These are phyloP conservation scores for Muschampia plurimacula DNA, from an alignment of 2,888 invertebrate genomes.

Conservation along the genomic window DNA sequence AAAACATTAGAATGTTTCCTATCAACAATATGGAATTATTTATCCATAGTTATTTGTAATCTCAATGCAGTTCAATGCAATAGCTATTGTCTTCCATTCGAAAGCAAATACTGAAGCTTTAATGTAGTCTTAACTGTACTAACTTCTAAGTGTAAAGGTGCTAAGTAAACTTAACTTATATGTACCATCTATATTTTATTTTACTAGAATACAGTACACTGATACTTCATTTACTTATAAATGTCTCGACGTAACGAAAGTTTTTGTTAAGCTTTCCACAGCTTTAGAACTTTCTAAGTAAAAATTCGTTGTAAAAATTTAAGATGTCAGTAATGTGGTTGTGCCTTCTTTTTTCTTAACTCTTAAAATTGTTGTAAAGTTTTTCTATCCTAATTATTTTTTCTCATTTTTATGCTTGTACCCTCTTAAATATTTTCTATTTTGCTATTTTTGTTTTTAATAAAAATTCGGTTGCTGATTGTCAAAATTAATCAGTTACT, in stretches of 20 bases:
- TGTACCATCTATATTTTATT: slow-evolving; percentile 9
- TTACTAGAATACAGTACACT: not conserved
- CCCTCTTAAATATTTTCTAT: too few species aligned
- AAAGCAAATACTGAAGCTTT: slow-evolving; percentile 75
- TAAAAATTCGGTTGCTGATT: too few species aligned
- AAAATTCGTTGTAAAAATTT: too few species aligned
- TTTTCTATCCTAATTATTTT: too few species aligned
- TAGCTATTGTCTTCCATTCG: slow-evolving; percentile 68
- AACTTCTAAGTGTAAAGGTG: slow-evolving; percentile 52
- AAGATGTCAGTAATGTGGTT: too few species aligned
- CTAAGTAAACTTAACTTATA: slow-evolving; percentile 46
- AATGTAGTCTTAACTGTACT: slow-evolving; percentile 70
- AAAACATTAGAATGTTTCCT: not conserved
- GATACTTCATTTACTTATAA: not conserved
- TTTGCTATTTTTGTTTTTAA: too few species aligned
- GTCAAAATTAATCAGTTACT: too few species aligned
- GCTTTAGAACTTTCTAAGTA: too few species aligned
- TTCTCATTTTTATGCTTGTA: too few species aligned
- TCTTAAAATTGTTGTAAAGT: too few species aligned
- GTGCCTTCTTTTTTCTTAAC: too few species aligned
- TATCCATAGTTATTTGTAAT: slow-evolving; percentile 30
- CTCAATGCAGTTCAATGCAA: slow-evolving; percentile 48
- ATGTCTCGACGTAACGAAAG: not conserved
- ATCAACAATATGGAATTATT: not conserved
- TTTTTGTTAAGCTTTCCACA: not conserved